A percentile compares a stretch with the other conserved stretches of the same genome.
These are phyloP conservation scores for Misgurnus anguillicaudatus DNA, from an alignment of 2,113 vertebrate species.

Conservation along the genomic window DNA sequence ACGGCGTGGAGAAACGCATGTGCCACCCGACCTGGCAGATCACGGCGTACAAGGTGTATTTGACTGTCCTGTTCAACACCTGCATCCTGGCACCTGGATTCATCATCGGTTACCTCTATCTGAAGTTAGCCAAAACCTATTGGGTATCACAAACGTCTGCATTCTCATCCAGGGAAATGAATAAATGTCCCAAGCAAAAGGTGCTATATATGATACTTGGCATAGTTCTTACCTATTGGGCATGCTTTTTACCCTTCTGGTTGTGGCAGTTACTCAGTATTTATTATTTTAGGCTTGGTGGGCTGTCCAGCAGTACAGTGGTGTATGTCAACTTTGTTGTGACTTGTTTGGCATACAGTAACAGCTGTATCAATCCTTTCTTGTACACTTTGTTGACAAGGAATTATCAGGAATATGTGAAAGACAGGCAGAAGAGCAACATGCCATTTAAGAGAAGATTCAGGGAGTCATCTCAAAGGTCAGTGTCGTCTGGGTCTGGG, in stretches of 20 bases:
- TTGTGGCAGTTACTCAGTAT: constrained; percentile 62
- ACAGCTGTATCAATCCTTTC: constrained; percentile 65
- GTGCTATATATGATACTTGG: constrained; percentile 62
- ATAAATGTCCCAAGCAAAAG: constrained; percentile 57
- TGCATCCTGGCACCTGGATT: constrained; percentile 61
- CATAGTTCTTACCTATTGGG: constrained; percentile 61
- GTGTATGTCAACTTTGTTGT: constrained; percentile 60
- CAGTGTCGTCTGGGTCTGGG: constrained; percentile 55
- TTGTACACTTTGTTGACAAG: constrained; percentile 61
- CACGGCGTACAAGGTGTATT: constrained; percentile 57
- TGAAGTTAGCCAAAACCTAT: constrained; percentile 58
- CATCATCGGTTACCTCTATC: constrained; percentile 60
- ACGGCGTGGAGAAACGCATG: constrained; percentile 57
- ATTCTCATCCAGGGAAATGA: constrained; percentile 39
- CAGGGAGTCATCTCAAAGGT: constrained; percentile 53
- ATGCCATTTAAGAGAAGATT: constrained; percentile 49
- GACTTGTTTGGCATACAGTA: constrained; percentile 63
- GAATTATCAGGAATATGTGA: constrained; percentile 62
- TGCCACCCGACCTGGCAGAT: constrained; percentile 64
- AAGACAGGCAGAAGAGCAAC: constrained; percentile 46
- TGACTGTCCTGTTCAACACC: constrained; percentile 62
- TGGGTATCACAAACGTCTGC: constrained; percentile 56
- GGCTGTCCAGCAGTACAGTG: constrained; percentile 50
- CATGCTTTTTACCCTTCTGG: constrained; percentile 64
- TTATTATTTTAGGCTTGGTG: constrained; percentile 49